phyloP scores from a whole-genome alignment of 2,888 invertebrate species.

The Zonitis immaculata region DNA sequence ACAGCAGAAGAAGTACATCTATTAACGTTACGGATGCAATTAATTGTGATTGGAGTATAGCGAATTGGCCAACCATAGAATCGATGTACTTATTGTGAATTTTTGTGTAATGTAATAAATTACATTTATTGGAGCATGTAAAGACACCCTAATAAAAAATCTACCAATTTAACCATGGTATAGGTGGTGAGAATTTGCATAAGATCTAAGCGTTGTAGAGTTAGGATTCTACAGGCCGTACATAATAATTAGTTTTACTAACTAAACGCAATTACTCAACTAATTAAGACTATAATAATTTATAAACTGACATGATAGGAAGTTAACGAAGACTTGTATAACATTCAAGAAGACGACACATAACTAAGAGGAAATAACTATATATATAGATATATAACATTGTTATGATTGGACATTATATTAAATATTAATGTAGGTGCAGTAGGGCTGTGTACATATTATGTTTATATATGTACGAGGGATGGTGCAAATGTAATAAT shows the following conservation, averaged over 20 bases:
- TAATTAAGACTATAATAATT: slow-evolving; percentile 35
- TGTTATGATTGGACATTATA: neutral
- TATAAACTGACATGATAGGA: slow-evolving; percentile 26
- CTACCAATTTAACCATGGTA: slow-evolving; percentile 1
- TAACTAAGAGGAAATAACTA: too few relatives aligned
- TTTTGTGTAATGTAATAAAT: too few relatives aligned
- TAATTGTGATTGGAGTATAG: too few relatives aligned
- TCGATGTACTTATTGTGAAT: too few relatives aligned
- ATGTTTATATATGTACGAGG: too few relatives aligned
- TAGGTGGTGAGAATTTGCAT: slow-evolving; percentile 14
- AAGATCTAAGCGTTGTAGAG: slow-evolving; percentile 12
- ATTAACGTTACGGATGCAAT: too few relatives aligned
- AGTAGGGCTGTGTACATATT: too few relatives aligned
- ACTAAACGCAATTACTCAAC: slow-evolving; percentile 34
- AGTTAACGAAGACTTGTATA: slow-evolving; percentile 1
- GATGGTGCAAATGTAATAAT: too few relatives aligned
- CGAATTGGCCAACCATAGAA: too few relatives aligned
- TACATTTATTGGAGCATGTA: too few relatives aligned
- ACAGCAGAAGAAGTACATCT: too few relatives aligned
- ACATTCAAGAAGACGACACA: slow-evolving; percentile 13
- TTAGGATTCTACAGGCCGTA: slow-evolving; percentile 20
- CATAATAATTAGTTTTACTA: slow-evolving; percentile 30
- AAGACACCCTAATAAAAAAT: neutral
- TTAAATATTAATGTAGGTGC: slow-evolving; percentile 4
- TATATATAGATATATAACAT: too few relatives aligned